Evolutionary conservation across 2,888 invertebrate species (phyloP), one percentile per base, ranked within the genome.

Genomic region (Poecilus cupreus): DNA sequence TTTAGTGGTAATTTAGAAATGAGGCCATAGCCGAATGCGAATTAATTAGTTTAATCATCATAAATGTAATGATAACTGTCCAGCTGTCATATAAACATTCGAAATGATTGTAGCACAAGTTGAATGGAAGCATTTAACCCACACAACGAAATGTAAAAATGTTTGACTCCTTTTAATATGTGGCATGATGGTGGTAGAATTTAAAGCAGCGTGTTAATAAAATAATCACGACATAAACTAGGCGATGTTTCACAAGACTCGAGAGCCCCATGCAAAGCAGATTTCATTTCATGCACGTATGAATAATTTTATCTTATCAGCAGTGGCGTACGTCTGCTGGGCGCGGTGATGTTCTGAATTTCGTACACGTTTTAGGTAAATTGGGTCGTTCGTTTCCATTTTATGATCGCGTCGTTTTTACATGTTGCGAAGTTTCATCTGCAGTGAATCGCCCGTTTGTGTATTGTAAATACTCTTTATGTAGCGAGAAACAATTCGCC

Each of bases 321-420:
- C 68, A 68, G 68, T 68, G 68, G 68, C 68, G 68, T 43, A 37
- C 68, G 43, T 68, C 43, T 37, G 68, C 37, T 18, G 68, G 37
- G 39, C 5, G 64, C 54, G 24, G 60, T 39, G 68, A 68, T 68
- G 68, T 18, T 68, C 60, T 32, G 43, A 70, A 49, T 51, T 32
- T 79, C 32, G 70, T 70, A 70, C 79, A 68, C 68, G 51, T 70
- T 79, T 79, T 51, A 49, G 43, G 51, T 51, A 79, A 79, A 79
- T 79, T 70, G 79, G 51, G 20, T 70, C 79, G 39, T 79, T 49
- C 64, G 26, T 68, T 79, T 51, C 18, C 51, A 46, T 70, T 79
- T 79, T 79, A 79, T 51, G 79, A 79, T 51, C 79, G 51, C 32
- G 46, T 51, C 22, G 64, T 77, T 57, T 77, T 57, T 57, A 57